Evolutionary conservation across 1,140 invertebrate genomes (phyloP), one percentile per base, ranked within the genome.

Genomic region (Conus ventricosus): DNA sequence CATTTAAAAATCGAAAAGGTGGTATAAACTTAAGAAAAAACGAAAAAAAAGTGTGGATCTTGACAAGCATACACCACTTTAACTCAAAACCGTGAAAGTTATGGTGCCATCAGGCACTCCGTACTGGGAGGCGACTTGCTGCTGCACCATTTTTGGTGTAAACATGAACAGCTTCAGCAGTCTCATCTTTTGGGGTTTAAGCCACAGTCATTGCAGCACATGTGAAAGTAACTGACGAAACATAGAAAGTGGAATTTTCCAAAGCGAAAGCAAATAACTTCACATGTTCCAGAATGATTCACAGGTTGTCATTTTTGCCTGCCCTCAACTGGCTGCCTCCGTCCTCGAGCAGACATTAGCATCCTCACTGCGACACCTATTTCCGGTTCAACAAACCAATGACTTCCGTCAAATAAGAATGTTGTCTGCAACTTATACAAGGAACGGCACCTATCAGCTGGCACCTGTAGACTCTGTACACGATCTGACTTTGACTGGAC

Each of bases 331-430:
- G 71, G 75, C 85, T 57, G 75, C 85, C 84, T 87, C 85, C 75
- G 63, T 84, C 82, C 75, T 86, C 63, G 51, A 86, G 84, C 85
- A 87, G 71, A 78, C 85, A 87, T 87, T 87, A 87, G 85, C 85
- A 87, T 87, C 85, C 85, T 78, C 85, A 54, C 71, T 87, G 85
- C 85, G 85, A 87, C 85, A 87, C 57, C 85, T 87, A 87, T 80
- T 87, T 87, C 85, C 85, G 85, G 85, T 87, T 86, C n/a, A 54
- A 27, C 71, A 13, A 67, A 25, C 57, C 13, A 54, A 39, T 23
- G 15, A 76, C 85, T 87, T 87, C 85, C 85, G 85, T 51, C 53
- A 67, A 57, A 87, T 60, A 15, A 60, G 4, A 60, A 60, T 60
- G 57, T 11, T 60, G 57, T 60, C 57, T 60, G 57, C 8, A 15